Base-by-base conservation (phyloP, 2,888 invertebrate genomes). In the Leptinotarsa rubiginosa region DNA sequence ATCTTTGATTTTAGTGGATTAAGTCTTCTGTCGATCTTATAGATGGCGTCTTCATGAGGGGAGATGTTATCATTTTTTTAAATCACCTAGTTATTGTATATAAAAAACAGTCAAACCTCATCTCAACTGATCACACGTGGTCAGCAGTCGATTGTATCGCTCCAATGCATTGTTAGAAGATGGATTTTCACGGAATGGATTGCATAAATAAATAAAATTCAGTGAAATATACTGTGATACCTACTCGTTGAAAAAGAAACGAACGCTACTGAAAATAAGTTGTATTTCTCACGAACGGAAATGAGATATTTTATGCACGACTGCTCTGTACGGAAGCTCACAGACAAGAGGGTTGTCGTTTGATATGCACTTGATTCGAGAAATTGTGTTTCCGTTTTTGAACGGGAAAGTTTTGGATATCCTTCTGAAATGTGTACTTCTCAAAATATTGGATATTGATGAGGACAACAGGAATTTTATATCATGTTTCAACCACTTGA, bases 241-340 rank as follows among this genome's bases (percentile, higher is more conserved):
- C 59, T 69, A 68, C 69, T 73, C 73, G 5, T 18, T 15, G 31
- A 62, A 68, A 49, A 49, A 67, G 20, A 50, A 66, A 50, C 18
- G 41, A 47, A 62, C 59, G 62, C 62, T 62, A 62, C 62, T 62
- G 62, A 62, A 62, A 62, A 31, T 41, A 62, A 62, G 62, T 62
- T 62, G 22, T 25, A 22, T 62, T 31, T 31, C 31, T 31, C 62
- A 41, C 16, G 62, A 62, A 41, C 62, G 62, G 62, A 62, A 62
- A 62, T 62, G 41, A 62, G n/a, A n/a, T 62, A 62, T 62, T 62
- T 62, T n/a, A 62, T 62, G 62, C 62, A 62, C n/a, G 41, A 62
- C 25, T 62, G 62, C 31, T 62, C 31, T 16, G 1, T 31, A n/a
- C 41, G 62, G n/a, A 13, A 62, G 16, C n/a, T 41, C 12, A 31